Evolutionary conservation across 1,140 invertebrate genomes (phyloP).

Genomic region (Calliopsis andreniformis): DNA sequence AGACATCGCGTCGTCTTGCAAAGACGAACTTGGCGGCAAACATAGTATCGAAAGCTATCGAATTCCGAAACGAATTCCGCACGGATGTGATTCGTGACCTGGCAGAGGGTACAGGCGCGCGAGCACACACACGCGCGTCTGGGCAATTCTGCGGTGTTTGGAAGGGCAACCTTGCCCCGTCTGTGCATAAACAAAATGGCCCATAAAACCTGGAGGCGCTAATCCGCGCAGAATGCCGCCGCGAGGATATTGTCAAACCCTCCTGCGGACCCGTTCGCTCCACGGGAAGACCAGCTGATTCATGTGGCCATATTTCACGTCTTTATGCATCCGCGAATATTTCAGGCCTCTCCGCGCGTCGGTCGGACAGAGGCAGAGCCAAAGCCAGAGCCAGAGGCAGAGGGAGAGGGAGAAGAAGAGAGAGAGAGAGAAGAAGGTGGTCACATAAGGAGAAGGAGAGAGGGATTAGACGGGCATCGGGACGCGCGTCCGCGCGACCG

Average conservation of each 20-base stretch:
- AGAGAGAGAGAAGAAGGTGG: conserved; percentile 12
- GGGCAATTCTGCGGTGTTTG: not conserved
- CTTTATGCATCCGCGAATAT: conserved; percentile 74
- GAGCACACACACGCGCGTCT: not conserved
- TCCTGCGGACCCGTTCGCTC: conserved; percentile 69
- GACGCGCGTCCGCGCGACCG: conserved; percentile 40
- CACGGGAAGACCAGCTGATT: conserved; percentile 73
- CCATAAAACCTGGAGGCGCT: conserved; percentile 75
- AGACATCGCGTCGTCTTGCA: not conserved
- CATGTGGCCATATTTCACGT: conserved; percentile 74
- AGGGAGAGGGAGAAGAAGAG: not conserved
- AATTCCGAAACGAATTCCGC: conserved; percentile 41
- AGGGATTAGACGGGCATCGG: conserved; percentile 35
- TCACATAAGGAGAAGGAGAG: conserved; percentile 11
- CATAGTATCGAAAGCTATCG: conserved; percentile 39
- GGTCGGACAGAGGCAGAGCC: conserved; percentile 8
- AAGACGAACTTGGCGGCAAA: conserved; percentile 14
- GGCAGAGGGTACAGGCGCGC: conserved; percentile 7
- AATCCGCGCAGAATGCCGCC: conserved; percentile 75
- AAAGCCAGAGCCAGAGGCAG: too few relatives aligned
- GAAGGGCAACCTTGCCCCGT: conserved; percentile 69
- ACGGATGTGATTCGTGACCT: conserved; percentile 20
- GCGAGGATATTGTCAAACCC: conserved; percentile 75
- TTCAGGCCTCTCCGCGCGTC: conserved; percentile 59
- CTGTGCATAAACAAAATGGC: conserved; percentile 76